Percentiles rank a stretch among this genome's conserved stretches.
Evolutionary conservation across 2,113 vertebrate genomes (phyloP).

Genomic region (Panurus biarmicus): DNA sequence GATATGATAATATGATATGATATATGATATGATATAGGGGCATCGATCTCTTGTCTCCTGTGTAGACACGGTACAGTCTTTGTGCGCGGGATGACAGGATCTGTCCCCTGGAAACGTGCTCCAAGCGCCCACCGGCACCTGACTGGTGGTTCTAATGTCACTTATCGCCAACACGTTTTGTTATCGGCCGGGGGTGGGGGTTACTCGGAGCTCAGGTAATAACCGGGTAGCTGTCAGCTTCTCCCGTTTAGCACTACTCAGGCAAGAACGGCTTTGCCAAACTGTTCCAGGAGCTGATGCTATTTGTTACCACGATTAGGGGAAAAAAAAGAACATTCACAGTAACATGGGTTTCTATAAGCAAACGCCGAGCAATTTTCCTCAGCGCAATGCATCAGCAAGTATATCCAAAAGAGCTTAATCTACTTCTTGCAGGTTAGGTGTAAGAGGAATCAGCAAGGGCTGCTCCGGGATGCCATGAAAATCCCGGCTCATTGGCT

Average conservation of each 20-base stretch:
- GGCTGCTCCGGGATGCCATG: background rate
- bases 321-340: background rate
- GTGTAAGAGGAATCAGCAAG: background rate
- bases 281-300: slow-evolving; percentile 14
- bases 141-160: background rate
- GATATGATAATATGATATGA: background rate
- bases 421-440: slow-evolving; percentile 37
- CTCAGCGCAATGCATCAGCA: slow-evolving; percentile 54
- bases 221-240: slow-evolving; percentile 20
- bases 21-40: background rate
- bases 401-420: slow-evolving; percentile 40
- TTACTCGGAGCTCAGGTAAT: background rate
- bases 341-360: slow-evolving; percentile 45
- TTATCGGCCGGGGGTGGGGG: background rate
- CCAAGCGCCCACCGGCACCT: background rate
- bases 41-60: background rate
- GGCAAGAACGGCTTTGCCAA: slow-evolving; percentile 6
- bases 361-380: slow-evolving; percentile 58
- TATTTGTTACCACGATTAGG: slow-evolving; percentile 38
- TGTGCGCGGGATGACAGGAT: background rate
- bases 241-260: background rate
- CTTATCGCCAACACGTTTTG: background rate
- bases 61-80: background rate
- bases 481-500: slow-evolving; percentile 26
- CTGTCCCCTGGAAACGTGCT: background rate